Conservation (phyloP, 1,140 invertebrate species). For the Paraescarpia echinospica region DNA sequence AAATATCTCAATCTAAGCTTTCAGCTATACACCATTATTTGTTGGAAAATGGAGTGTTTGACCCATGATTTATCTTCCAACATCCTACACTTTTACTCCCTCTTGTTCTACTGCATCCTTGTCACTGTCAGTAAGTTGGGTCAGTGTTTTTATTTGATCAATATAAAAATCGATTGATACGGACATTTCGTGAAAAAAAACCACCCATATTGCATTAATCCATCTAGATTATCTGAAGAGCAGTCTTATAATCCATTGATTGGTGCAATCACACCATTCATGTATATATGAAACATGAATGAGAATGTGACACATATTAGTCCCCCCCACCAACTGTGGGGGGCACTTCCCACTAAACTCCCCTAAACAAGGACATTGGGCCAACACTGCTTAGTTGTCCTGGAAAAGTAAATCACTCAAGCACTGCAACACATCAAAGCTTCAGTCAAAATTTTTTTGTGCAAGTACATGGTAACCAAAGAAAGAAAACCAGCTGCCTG, state of each 20-base stretch:
- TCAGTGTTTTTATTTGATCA: neutral
- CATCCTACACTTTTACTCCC: no score
- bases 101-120: no score
- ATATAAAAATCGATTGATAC: neutral
- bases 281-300: neutral
- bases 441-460: neutral
- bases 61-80: no score
- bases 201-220: neutral
- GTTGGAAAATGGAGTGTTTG: no score
- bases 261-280: neutral
- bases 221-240: neutral
- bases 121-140: neutral
- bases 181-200: neutral
- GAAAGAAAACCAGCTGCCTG: neutral
- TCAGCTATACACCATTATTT: no score
- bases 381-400: neutral
- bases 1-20: no score
- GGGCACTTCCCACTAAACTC: neutral
- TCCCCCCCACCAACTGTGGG: no score
- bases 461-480: neutral
- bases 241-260: neutral
- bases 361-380: neutral
- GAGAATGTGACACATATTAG: neutral
- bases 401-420: neutral
- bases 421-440: neutral